Conservation (phyloP, 1,140 invertebrate genomes). For the Drosophila seguyi region DNA sequence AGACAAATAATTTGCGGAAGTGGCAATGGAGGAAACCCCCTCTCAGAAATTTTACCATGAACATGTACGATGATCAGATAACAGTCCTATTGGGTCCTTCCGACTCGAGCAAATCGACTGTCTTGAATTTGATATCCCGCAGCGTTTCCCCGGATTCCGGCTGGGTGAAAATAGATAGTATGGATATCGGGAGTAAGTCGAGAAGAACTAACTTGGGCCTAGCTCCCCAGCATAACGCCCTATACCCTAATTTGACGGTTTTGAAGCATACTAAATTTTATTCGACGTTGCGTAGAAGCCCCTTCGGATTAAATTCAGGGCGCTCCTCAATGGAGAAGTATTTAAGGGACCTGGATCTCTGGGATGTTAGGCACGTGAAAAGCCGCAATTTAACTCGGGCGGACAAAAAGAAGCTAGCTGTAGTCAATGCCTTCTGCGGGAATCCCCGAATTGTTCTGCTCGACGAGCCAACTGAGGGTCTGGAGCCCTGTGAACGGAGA, state of each 20-base stretch:
- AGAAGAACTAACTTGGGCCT: constrained; percentile 1
- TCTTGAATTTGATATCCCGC: constrained; percentile 10
- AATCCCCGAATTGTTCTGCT: constrained; percentile 9
- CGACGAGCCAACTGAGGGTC: constrained; percentile 21
- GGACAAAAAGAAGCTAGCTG: constrained; percentile 9
- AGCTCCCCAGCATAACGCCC: constrained; percentile 23
- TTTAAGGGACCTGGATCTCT: constrained; percentile 17
- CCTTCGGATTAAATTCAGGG: background rate
- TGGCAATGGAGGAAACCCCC: background rate
- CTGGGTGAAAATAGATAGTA: constrained; percentile 14
- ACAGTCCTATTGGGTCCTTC: constrained; percentile 21
- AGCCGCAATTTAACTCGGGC: background rate
- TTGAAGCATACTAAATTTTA: constrained; percentile 9
- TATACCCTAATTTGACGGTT: constrained; percentile 12
- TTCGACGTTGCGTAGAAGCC: background rate
- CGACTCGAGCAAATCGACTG: constrained; percentile 17
- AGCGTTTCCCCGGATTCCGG: constrained; percentile 9
- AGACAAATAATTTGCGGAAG: background rate
- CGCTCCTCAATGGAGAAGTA: background rate
- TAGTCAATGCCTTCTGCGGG: constrained; percentile 20
- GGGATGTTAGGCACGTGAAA: constrained; percentile 1
- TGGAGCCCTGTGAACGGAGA: constrained; percentile 19
- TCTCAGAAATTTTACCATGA: constrained; percentile 25
- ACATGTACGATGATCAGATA: constrained; percentile 39
- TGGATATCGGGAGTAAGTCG: background rate